Conservation (phyloP, 2,888 invertebrate species). For the Drosophila kambysellisi region DNA sequence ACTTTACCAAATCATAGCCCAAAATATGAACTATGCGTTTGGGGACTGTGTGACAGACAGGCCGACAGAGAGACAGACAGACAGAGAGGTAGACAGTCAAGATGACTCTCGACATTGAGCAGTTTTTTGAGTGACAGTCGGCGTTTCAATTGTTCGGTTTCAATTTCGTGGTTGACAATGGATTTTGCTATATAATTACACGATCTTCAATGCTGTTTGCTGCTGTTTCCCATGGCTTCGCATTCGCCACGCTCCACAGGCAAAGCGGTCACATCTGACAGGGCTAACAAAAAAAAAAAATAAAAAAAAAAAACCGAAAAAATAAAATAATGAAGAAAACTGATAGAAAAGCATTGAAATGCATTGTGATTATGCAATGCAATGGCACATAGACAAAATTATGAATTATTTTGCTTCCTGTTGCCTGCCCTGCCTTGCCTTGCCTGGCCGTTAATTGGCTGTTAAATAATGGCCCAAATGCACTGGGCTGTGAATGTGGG, state of each 20-base stretch:
- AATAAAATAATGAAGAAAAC: constrained; percentile 9
- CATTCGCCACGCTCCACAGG: constrained; percentile 76
- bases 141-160: constrained; percentile 76
- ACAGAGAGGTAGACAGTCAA: background rate
- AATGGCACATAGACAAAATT: constrained; percentile 59
- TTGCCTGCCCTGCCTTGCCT: constrained; percentile 59
- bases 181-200: constrained; percentile 80
- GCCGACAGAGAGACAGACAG: constrained; percentile 4
- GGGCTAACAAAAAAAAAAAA: constrained; percentile 34
- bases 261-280: constrained; percentile 70
- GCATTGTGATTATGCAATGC: constrained; percentile 73
- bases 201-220: constrained; percentile 68
- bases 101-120: constrained; percentile 67
- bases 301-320: background rate
- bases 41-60: constrained; percentile 43
- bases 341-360: constrained; percentile 46
- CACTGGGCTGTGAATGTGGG: constrained; percentile 66
- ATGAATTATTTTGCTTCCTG: constrained; percentile 65
- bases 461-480: constrained; percentile 71
- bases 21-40: constrained; percentile 17
- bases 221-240: constrained; percentile 66
- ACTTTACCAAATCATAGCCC: constrained; percentile 46
- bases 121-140: constrained; percentile 56
- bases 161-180: constrained; percentile 81
- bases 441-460: constrained; percentile 68